These are phyloP conservation scores for Hyposoter dolosus DNA, from an alignment of 2,888 invertebrate species.

Conservation along the genomic window DNA sequence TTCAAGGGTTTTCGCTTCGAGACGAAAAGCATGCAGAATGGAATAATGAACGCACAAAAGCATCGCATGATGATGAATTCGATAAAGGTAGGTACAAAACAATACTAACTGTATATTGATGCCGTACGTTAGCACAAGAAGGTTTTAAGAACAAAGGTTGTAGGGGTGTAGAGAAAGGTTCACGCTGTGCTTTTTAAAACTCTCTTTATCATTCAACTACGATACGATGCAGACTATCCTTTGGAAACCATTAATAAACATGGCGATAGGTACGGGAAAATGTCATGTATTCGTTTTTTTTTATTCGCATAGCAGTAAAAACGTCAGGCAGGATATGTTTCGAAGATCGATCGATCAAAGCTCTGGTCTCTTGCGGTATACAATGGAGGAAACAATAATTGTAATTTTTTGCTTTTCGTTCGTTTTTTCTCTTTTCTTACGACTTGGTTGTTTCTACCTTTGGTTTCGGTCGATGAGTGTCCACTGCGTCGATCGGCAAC, in stretches of 20 bases:
- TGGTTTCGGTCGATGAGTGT: constrained; percentile 98
- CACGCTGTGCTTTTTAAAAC: not conserved
- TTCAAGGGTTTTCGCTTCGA: constrained; percentile 27
- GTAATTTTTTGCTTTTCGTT: constrained; percentile 30
- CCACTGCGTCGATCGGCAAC: constrained; percentile 96
- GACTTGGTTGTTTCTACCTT: constrained; percentile 86
- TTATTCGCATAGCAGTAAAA: constrained; percentile 74
- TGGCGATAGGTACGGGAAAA: constrained; percentile 67
- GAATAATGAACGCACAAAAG: constrained; percentile 41
- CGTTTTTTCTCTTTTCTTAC: constrained; percentile 66
- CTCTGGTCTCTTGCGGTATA: constrained; percentile 56
- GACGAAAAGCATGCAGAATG: constrained; percentile 50
- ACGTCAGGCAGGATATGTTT: constrained; percentile 57
- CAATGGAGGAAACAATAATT: constrained; percentile 36
- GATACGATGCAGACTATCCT: constrained; percentile 49
- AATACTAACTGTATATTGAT: constrained; percentile 15
- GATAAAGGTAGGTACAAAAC: constrained; percentile 3
- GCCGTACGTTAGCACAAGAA: constrained; percentile 3
- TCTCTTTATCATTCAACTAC: constrained; percentile 14
- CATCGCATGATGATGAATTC: constrained; percentile 23
- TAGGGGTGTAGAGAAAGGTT: constrained; percentile 1
- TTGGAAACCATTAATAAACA: constrained; percentile 75
- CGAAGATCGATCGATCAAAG: constrained; percentile 57
- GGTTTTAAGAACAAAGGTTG: constrained; percentile 15
- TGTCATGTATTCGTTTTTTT: constrained; percentile 59